Base-by-base conservation (phyloP, 2,113 vertebrate genomes). In the Miniopterus natalensis region DNA sequence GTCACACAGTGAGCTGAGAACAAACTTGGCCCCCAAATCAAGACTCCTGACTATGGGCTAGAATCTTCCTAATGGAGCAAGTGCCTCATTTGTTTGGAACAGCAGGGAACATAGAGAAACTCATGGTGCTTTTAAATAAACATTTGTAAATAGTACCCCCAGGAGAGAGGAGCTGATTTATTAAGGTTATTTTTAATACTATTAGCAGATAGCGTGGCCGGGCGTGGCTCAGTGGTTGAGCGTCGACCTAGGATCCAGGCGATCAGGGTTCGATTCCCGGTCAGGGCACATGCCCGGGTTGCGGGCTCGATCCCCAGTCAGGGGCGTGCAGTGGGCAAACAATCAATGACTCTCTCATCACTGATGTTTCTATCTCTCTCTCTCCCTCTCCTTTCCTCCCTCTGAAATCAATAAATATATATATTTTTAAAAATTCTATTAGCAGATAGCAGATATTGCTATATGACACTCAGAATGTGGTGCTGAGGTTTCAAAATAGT, bases 121-220 rank as follows among this genome's bases (percentile, higher is more conserved):
- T 53, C 27, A 12, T 14, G 18, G 25, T 42, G 3, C 73, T 53
- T 74, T 90, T 73, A 36, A 23, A 11, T 55, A 89, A 85, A 71
- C 77, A 23, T 74, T 66, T 59, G 12, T 59, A 31, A 66, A 45
- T 65, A 66, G 14, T 68, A n/a, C 42, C 17, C 47, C 57, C 6
- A 45, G 29, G 57, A 94, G 47, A 81, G 14, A 68, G 11, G 9
- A 23, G 27, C 17, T 66, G 65, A 85, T 77, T 80, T 73, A 63
- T 85, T 36, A 65, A 65, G 10, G 49, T 71, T 88, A 47, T 86
- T 91, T 84, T 92, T 45, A 84, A 78, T 84, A 17, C 51, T 73
- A 25, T 49, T 68, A 79, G 49, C 51, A 95, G 74, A 36, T 49
- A 83, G 71, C 53, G 36, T 36, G 36, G 36, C 36, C 36, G 36